These are phyloP conservation scores for Ctenoplectra terminalis DNA, from an alignment of 1,140 invertebrate species.

Conservation along the genomic window DNA sequence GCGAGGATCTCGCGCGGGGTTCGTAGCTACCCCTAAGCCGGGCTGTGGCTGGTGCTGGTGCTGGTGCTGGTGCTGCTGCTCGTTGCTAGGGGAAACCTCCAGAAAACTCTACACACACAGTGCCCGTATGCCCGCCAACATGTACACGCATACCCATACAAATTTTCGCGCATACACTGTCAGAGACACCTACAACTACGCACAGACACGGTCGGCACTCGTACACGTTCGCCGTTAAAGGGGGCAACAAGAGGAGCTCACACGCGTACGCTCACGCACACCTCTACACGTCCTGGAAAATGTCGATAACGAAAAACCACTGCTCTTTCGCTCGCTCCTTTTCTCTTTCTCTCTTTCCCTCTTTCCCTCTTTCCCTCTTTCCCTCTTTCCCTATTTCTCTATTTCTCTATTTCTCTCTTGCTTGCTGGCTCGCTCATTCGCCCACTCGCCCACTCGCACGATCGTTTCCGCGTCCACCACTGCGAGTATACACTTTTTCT, in stretches of 20 bases:
- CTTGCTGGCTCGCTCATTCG: conserved; percentile 24
- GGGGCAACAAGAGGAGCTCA: conserved; percentile 66
- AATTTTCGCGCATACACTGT: conserved; percentile 60
- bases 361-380: conserved; percentile 9
- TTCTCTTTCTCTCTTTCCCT: conserved; percentile 56
- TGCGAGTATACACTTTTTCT: background rate
- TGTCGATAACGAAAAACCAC: conserved; percentile 83
- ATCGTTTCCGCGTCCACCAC: conserved; percentile 8
- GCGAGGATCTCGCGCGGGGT: conserved; percentile 78
- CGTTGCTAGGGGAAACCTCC: conserved; percentile 83
- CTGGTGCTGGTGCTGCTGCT: conserved; percentile 73
- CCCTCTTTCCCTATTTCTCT: background rate
- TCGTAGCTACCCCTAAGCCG: conserved; percentile 81
- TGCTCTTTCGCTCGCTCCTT: conserved; percentile 60
- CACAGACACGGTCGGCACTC: conserved; percentile 23
- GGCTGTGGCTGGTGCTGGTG: conserved; percentile 76
- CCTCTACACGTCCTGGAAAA: conserved; percentile 76
- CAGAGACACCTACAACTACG: conserved; percentile 47
- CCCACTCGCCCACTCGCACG: conserved; percentile 25
- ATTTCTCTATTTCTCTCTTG: background rate
- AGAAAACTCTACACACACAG: conserved; percentile 80
- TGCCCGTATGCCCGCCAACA: conserved; percentile 52
- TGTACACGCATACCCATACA: conserved; percentile 55
- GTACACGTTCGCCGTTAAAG: conserved; percentile 35
- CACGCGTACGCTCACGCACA: conserved; percentile 71